Conservation (phyloP, 2,888 invertebrate genomes). For the Tipula confusa region DNA sequence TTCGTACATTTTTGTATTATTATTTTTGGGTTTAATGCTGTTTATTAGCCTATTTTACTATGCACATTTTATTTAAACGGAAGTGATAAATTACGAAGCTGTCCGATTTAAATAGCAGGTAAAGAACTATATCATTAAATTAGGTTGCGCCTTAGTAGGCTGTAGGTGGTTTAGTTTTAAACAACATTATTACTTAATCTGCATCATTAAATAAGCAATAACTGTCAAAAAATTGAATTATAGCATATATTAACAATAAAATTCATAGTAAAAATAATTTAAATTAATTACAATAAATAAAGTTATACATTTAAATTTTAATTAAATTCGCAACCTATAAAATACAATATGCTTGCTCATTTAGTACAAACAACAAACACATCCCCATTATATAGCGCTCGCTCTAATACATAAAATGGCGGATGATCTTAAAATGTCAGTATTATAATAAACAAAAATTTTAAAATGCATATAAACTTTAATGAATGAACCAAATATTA, state of each 20-base stretch:
- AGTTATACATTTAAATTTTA: background rate
- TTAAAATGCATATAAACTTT: background rate
- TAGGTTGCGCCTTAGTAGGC: too few species aligned
- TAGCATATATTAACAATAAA: background rate
- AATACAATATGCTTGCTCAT: background rate
- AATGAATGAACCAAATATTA: background rate
- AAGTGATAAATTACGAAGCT: too few species aligned
- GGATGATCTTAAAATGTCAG: background rate
- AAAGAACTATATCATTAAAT: too few species aligned
- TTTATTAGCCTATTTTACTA: too few species aligned
- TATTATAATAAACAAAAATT: background rate
- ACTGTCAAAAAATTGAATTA: too few species aligned
- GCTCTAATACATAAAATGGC: background rate
- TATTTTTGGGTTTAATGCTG: too few species aligned
- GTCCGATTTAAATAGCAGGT: too few species aligned
- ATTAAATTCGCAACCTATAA: background rate
- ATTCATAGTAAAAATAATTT: background rate
- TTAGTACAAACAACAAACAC: background rate
- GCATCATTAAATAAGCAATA: too few species aligned
- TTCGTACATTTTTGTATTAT: too few species aligned
- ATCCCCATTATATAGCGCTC: background rate
- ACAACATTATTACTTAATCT: too few species aligned
- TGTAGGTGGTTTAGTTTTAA: too few species aligned
- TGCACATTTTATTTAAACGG: too few species aligned
- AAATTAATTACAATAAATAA: background rate